Evolutionary conservation across 2,113 vertebrate genomes (phyloP), one percentile per base, ranked within the genome.

Genomic region (Macaca nemestrina): DNA sequence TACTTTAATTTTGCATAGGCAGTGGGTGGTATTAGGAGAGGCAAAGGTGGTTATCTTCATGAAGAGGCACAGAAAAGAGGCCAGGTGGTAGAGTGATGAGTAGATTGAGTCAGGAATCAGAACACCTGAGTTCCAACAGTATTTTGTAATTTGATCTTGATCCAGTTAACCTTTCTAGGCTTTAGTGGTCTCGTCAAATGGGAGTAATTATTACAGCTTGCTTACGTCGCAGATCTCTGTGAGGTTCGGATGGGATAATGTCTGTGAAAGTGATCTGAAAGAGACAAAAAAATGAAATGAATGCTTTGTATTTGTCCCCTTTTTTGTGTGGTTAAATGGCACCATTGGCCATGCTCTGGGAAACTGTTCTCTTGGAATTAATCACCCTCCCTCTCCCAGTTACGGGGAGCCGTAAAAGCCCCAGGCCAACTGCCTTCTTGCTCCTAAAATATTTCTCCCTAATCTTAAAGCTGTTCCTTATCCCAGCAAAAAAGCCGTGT

Each of bases 81-180:
- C 73, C 86, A 30, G 17, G 1, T 73, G 8, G 8, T 55, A 35
- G 38, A 75, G 23, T 64, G 35, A 22, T 75, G 12, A 91, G 43
- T 35, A 52, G n/a, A 43, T 8, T 89, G 73, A 90, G 48, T 85
- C 61, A 57, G 64, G 25, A 95, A 52, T 95, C 55, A 72, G 32
- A 94, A 97, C 61, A 76, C 57, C 32, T 93, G 64, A 64, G 50
- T 57, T 95, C n/a, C 48, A 40, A 59, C 25, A 32, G 83, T 50
- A 38, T 80, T 59, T 89, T 88, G 6, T 82, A 68, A 57, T 67
- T 70, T 93, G 22, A 82, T 72, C 40, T 91, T 25, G 40, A 91
- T 84, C 14, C 16, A 57, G 27, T 94, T 64, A 79, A 79, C 13
- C 22, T 89, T 92, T 70, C 64, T 88, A 61, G 30, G 87, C 38